Conservation (phyloP, 2,888 invertebrate genomes). For the Ectemnius continuus region DNA sequence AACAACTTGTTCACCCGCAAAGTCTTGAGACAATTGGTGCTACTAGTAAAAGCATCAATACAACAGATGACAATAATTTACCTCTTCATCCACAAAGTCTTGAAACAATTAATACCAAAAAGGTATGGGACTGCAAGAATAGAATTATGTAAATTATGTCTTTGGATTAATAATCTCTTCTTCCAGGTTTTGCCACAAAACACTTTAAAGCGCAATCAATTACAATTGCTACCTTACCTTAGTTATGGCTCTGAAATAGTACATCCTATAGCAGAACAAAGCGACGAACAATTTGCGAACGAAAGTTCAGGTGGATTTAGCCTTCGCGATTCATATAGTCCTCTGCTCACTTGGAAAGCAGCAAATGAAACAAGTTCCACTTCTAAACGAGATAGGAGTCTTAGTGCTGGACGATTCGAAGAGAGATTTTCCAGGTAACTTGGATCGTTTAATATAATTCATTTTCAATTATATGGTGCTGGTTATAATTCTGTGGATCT, state of each 20-base stretch:
- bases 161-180: constrained; percentile 28
- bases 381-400: constrained; percentile 70
- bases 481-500: not conserved
- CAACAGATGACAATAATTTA: constrained; percentile 80
- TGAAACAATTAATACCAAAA: constrained; percentile 83
- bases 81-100: constrained; percentile 91
- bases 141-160: not conserved
- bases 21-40: constrained; percentile 76
- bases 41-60: constrained; percentile 71
- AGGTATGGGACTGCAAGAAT: constrained; percentile 53
- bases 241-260: constrained; percentile 87
- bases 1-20: constrained; percentile 74
- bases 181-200: constrained; percentile 73
- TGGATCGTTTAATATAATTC: not conserved
- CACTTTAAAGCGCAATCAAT: constrained; percentile 74
- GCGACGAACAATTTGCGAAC: constrained; percentile 83
- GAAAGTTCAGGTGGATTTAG: constrained; percentile 72
- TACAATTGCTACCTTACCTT: constrained; percentile 76
- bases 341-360: constrained; percentile 67
- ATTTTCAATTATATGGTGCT: constrained; percentile 3
- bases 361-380: constrained; percentile 62
- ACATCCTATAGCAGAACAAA: constrained; percentile 91
- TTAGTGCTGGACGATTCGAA: constrained; percentile 69
- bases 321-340: constrained; percentile 69
- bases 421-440: constrained; percentile 72